Evolutionary conservation across 2,888 invertebrate species (phyloP), one percentile per base, ranked within the genome.

Genomic region (Dynastes grantii): DNA sequence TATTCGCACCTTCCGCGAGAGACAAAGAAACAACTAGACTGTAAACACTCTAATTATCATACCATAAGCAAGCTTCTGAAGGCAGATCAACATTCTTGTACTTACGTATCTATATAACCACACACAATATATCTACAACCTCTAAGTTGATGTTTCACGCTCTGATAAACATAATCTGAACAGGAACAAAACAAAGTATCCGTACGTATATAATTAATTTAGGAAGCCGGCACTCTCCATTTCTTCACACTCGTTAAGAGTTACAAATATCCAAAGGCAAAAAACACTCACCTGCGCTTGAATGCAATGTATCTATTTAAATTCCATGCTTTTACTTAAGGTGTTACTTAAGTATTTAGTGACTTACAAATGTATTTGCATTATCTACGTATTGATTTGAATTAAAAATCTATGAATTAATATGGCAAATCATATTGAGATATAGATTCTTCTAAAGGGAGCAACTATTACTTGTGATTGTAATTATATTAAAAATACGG

Each of bases 131-230:
- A 29, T 63, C 55, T 58, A 3, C 27, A 29, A n/a, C 63, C 45
- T 45, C 45, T 45, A 45, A 45, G 45, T 11, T 45, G 68, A 22
- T 73, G 58, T 58, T 73, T 73, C 40, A 73, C 51, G 73, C 73
- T 73, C 73, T 73, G 58, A 73, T 73, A 73, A 73, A 40, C 73
- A 58, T 51, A 58, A 73, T 16, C 58, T 16, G 40, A 58, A 73
- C 37, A 73, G 58, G 58, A 58, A 73, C 37, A 73, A 58, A 73
- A 58, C 58, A 16, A 45, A 58, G 22, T 58, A 58, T 37, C 73
- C 40, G 49, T 58, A 73, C 58, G 11, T 73, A 22, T 40, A 58
- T 22, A 37, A 40, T 58, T 73, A 73, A 73, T 73, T 73, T 58
- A 32, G 40, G 73, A 58, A 58, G 45, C 53, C 29, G 49, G 40